Percentiles rank a stretch among this genome's conserved stretches.
Conservation (phyloP, 2,888 invertebrate genomes). For the Pollenia angustigena region DNA sequence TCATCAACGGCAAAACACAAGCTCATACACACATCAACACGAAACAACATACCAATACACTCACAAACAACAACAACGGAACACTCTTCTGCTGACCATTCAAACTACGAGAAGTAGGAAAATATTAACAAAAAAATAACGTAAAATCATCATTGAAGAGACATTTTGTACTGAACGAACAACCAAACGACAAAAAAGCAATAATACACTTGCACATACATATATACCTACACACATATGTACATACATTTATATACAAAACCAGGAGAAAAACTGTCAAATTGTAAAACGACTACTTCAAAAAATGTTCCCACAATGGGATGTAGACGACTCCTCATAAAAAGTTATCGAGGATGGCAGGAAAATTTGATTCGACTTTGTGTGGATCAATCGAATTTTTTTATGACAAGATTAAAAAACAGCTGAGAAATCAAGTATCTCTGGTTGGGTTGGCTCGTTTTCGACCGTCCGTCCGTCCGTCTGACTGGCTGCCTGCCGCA, state of each 20-base stretch:
- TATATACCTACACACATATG: too few species aligned
- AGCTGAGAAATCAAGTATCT: too few species aligned
- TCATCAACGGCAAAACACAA: conserved; percentile 76
- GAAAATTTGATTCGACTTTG: background rate
- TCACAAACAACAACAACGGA: conserved; percentile 15
- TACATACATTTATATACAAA: background rate
- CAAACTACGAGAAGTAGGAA: conserved; percentile 10
- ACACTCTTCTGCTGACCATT: conserved; percentile 40
- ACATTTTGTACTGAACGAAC: conserved; percentile 46
- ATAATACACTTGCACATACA: conserved; percentile 28
- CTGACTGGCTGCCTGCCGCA: too few species aligned
- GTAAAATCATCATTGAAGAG: conserved; percentile 49
- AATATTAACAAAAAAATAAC: conserved; percentile 6
- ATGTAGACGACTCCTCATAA: background rate
- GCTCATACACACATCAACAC: background rate
- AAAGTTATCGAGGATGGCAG: background rate
- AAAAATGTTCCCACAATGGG: conserved; percentile 56
- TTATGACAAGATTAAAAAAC: too few species aligned
- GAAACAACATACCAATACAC: conserved; percentile 22
- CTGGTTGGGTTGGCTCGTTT: too few species aligned
- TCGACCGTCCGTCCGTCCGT: too few species aligned
- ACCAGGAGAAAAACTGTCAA: conserved; percentile 56
- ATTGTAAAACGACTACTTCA: conserved; percentile 64
- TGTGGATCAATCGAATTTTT: too few species aligned
- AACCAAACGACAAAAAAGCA: conserved; percentile 19